Conservation (phyloP, 2,888 invertebrate species). For the Chymomyza procnemis region DNA sequence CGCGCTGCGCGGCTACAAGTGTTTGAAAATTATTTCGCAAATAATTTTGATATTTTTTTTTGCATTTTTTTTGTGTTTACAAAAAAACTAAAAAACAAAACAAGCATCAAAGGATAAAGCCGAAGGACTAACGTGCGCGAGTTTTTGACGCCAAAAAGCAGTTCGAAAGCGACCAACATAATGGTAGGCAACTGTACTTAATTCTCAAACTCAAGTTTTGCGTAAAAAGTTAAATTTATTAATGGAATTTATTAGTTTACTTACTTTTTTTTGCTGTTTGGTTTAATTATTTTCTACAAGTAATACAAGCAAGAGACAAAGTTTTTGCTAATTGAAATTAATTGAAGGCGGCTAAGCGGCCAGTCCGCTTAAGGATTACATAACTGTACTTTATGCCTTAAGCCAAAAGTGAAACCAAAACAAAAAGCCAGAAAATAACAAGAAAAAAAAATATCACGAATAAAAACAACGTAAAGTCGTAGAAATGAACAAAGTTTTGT, state of each 20-base stretch:
- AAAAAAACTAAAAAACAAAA: constrained; percentile 5
- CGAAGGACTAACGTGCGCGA: neutral
- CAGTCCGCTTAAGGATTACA: neutral
- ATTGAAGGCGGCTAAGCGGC: neutral
- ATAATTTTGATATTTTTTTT: constrained; percentile 1
- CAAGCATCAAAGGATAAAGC: neutral
- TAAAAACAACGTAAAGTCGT: too few relatives aligned
- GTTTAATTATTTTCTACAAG: neutral
- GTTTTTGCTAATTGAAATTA: constrained; percentile 3
- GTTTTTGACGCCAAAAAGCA: neutral
- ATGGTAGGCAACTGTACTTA: neutral
- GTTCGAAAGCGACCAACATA: neutral
- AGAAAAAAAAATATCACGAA: neutral
- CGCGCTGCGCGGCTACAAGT: neutral
- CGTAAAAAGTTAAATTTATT: neutral
- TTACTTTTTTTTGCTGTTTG: neutral
- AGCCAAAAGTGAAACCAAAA: neutral
- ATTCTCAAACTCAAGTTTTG: neutral
- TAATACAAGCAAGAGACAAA: neutral
- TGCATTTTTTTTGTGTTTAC: neutral
- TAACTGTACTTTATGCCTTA: neutral
- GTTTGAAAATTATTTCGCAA: neutral
- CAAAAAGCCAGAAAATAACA: neutral
- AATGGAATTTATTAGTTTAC: too few relatives aligned
- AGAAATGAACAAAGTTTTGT: neutral